Percentiles rank a stretch among this genome's conserved stretches.
Evolutionary conservation across 2,888 invertebrate genomes (phyloP).

Genomic region (Petrolisthes manimaculis): DNA sequence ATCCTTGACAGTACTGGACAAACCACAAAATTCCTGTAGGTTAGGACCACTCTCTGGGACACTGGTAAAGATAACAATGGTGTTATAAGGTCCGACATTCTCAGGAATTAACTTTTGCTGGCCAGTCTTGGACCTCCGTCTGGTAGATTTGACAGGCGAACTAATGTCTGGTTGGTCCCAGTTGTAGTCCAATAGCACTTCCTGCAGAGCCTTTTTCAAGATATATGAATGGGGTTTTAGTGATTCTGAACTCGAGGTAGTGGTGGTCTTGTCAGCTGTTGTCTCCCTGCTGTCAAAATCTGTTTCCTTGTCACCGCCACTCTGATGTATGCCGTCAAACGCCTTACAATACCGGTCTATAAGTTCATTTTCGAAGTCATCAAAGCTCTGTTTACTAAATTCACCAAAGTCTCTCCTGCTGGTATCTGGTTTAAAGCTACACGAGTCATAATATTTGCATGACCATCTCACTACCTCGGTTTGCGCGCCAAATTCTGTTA

Average conservation of each 20-base stretch:
- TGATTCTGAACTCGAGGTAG: background rate
- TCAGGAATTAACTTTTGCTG: background rate
- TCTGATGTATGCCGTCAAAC: conserved; percentile 15
- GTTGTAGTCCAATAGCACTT: conserved; percentile 62
- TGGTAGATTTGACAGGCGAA: conserved; percentile 57
- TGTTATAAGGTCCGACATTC: conserved; percentile 43
- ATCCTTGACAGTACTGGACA: background rate
- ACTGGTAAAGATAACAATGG: conserved; percentile 57
- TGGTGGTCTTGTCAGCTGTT: background rate
- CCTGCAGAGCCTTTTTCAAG: conserved; percentile 63
- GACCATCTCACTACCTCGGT: conserved; percentile 63
- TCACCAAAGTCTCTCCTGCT: conserved; percentile 58
- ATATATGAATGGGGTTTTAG: conserved; percentile 50
- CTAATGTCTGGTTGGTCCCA: conserved; percentile 65
- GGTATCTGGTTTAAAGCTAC: conserved; percentile 60
- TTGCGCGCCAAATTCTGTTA: conserved; percentile 65
- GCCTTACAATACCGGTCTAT: conserved; percentile 41
- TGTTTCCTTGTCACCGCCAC: background rate
- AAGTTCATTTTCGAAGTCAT: conserved; percentile 56
- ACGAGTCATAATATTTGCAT: conserved; percentile 60
- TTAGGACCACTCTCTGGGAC: conserved; percentile 21
- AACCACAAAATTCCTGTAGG: conserved; percentile 12
- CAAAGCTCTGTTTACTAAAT: conserved; percentile 46
- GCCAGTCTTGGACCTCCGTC: conserved; percentile 7
- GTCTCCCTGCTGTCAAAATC: background rate